Conservation (phyloP, 2,113 vertebrate species). For the Ammospiza nelsoni region DNA sequence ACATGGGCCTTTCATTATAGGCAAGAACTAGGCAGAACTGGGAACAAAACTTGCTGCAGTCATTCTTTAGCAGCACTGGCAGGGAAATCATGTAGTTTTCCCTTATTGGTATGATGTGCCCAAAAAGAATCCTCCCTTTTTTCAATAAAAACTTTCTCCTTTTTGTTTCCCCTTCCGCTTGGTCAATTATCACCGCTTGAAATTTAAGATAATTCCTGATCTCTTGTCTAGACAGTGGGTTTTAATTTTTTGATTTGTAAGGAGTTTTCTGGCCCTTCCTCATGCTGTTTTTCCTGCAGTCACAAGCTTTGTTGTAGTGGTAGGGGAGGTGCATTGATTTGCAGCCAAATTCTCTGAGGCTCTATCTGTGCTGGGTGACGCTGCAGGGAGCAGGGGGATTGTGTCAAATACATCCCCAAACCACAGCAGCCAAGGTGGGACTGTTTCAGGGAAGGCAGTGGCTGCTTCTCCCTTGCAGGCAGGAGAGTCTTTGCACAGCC, state of each 20-base stretch:
- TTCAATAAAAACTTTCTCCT: neutral
- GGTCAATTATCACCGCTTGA: neutral
- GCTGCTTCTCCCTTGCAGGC: neutral
- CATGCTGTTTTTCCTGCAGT: neutral
- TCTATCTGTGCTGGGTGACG: neutral
- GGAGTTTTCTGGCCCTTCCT: neutral
- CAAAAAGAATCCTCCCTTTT: neutral
- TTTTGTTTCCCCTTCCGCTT: neutral
- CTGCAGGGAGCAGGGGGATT: neutral
- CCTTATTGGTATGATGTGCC: neutral
- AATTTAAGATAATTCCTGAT: slow-evolving; percentile 23
- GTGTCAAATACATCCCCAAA: neutral
- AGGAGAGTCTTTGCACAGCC: neutral
- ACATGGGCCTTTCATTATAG: neutral
- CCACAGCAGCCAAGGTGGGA: neutral
- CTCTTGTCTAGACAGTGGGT: slow-evolving; percentile 28
- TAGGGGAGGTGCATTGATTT: neutral
- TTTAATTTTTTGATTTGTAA: slow-evolving; percentile 14
- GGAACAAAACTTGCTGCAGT: neutral
- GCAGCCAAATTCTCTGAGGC: neutral
- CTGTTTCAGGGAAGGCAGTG: neutral
- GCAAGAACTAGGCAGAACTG: neutral
- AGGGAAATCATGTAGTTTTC: neutral
- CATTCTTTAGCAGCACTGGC: neutral
- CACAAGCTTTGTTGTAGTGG: neutral